Evolutionary conservation across 2,113 vertebrate species (phyloP).

Genomic region (Ophiodon elongatus): DNA sequence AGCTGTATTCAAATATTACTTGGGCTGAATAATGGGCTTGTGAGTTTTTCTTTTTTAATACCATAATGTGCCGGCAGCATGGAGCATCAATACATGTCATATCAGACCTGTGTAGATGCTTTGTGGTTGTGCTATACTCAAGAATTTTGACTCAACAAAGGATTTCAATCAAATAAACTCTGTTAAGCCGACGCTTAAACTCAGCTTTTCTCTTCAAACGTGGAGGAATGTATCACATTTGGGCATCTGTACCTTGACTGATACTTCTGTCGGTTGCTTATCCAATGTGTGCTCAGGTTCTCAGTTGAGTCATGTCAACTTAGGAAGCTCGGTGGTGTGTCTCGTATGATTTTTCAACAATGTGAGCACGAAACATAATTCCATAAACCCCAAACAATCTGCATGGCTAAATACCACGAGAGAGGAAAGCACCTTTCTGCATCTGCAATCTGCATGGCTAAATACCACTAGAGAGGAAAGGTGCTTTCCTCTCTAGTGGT

Average conservation of each 20-base stretch:
- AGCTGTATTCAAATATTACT: slow-evolving; percentile 54
- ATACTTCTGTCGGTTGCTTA: background rate
- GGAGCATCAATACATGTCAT: slow-evolving; percentile 18
- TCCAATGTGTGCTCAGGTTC: background rate
- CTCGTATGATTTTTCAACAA: background rate
- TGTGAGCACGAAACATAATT: background rate
- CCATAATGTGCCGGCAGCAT: slow-evolving; percentile 35
- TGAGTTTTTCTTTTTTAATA: slow-evolving; percentile 41
- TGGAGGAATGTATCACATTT: background rate
- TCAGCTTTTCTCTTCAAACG: background rate
- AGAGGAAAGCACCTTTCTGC: too few relatives aligned
- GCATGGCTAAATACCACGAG: background rate
- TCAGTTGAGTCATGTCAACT: background rate
- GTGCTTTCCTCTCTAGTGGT: too few relatives aligned
- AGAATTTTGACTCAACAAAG: background rate
- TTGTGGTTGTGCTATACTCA: background rate
- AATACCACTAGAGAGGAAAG: too few relatives aligned
- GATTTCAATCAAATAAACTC: background rate
- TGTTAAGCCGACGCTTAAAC: background rate
- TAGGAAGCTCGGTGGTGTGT: background rate
- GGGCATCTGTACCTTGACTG: too few relatives aligned
- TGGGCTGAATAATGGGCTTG: slow-evolving; percentile 44
- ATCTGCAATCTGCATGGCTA: too few relatives aligned
- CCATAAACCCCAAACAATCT: background rate
- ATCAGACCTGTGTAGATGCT: slow-evolving; percentile 8